Percentiles rank a stretch among this genome's conserved stretches.
These are phyloP conservation scores for Zoroaster sp. DNA, from an alignment of 53 echinoderm and acorn worm species.

Conservation along the genomic window DNA sequence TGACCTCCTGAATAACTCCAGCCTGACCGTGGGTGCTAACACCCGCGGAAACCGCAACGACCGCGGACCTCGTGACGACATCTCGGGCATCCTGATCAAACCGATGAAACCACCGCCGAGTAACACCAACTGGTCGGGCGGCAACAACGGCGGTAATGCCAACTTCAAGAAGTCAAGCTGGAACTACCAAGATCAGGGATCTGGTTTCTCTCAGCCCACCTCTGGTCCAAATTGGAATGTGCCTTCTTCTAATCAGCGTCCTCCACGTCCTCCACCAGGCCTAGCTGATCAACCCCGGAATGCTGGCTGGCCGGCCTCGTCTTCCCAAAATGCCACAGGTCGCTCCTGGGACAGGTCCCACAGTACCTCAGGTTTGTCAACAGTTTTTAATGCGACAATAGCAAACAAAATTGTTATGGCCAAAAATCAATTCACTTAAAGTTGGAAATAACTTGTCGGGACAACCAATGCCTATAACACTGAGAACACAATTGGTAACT, in stretches of 20 bases:
- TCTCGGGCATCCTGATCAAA: constrained; percentile 92
- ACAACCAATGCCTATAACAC: too few species aligned
- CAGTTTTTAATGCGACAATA: neutral
- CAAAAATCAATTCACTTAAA: too few species aligned
- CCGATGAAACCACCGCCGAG: constrained; percentile 95
- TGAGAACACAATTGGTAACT: too few species aligned
- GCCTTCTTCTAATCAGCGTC: constrained; percentile 60
- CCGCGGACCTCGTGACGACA: constrained; percentile 66
- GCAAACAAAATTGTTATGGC: too few species aligned
- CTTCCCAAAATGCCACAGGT: constrained; percentile 39
- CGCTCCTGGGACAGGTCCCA: constrained; percentile 46
- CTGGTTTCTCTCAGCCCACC: constrained; percentile 57
- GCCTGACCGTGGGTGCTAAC: constrained; percentile 43
- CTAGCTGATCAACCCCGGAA: constrained; percentile 78
- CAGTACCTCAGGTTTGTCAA: constrained; percentile 61
- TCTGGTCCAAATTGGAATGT: constrained; percentile 70
- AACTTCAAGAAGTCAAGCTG: constrained; percentile 78
- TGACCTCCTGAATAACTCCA: constrained; percentile 56
- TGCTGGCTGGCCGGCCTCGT: constrained; percentile 54
- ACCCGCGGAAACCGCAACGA: constrained; percentile 66
- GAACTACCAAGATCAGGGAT: constrained; percentile 75
- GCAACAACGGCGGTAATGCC: constrained; percentile 42
- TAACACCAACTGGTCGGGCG: constrained; percentile 62
- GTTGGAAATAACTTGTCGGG: too few species aligned
- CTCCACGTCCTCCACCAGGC: constrained; percentile 91